Base-by-base conservation (phyloP, 2,797 vertebrate species). In the Tauraco hartlaubi region DNA sequence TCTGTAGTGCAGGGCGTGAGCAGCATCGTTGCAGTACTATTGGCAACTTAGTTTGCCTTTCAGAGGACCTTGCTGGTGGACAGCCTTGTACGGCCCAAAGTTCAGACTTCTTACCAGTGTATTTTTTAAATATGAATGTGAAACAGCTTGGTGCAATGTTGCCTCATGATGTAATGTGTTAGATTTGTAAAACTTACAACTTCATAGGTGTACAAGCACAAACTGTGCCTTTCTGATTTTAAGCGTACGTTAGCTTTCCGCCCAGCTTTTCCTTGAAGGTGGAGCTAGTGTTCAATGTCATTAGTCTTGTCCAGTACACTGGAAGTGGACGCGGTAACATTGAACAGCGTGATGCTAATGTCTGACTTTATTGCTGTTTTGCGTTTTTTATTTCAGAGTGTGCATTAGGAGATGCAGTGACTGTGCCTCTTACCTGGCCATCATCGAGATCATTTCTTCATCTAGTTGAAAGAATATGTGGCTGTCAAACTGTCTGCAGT, bases 1-100 rank as follows among this genome's bases (percentile, higher is more conserved):
- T 33, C 3, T 5, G 0, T 1, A 4, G 48, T 17, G 49, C 4
- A 0, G 15, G 63, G 20, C 20, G 20, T 1, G 28, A 49, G 79
- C 83, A 63, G 44, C 63, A 4, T 33, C 37, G 68, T 51, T 5
- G 15, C 25, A 9, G 31, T 5, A 5, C 11, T 21, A 15, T 0
- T 17, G 21, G 39, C 52, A 39, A 5, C 43, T 37, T 7, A 6
- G 25, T 31, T 62, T 64, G 25, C 28, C 43, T 83, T 73, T 59
- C 56, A 5, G 3, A 66, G 63, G 46, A 20, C 59, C 43, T 51
- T 11, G 4, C 52, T 26, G 75, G 12, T 29, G 54, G 35, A 22
- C 37, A 46, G 43, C 63, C 26, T 41, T 35, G 31, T 9, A 1
- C 9, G 31, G 23, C 29, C 48, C 11, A 2, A 37, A 39, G 61